phyloP scores from a whole-genome alignment of 2,797 vertebrate species.

The Phoebastria nigripes region DNA sequence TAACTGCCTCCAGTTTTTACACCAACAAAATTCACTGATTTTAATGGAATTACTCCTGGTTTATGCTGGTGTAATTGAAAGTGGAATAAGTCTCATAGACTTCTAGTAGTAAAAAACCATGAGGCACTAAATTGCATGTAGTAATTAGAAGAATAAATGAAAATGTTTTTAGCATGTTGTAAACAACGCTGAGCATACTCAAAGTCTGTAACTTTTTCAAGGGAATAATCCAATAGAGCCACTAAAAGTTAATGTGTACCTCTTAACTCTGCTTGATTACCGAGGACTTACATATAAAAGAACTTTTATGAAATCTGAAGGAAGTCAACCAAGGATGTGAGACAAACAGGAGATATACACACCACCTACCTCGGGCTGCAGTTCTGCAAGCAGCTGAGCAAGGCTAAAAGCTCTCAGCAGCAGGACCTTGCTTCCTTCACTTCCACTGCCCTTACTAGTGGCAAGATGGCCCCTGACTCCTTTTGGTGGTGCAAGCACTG shows the following conservation, averaged over 20 bases:
- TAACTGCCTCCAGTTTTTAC: neutral
- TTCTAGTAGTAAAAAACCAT: neutral
- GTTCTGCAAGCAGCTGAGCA: neutral
- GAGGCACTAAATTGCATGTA: neutral
- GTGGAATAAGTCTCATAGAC: neutral
- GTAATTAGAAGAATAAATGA: conserved; percentile 12
- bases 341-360: neutral
- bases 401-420: neutral
- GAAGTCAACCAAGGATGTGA: neutral
- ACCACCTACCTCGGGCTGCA: neutral
- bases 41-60: neutral
- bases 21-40: neutral
- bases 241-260: neutral
- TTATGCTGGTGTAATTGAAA: neutral
- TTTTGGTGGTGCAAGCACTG: neutral
- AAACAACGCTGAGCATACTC: neutral
- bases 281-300: neutral
- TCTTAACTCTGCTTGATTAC: neutral
- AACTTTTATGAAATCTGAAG: neutral
- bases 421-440: neutral
- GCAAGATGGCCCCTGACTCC: neutral
- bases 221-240: neutral
- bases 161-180: neutral
- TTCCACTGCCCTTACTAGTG: neutral
- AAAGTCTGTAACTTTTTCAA: neutral